Evolutionary conservation across 1,140 invertebrate genomes (phyloP), one percentile per base, ranked within the genome.

Genomic region (Drosophila santomea): DNA sequence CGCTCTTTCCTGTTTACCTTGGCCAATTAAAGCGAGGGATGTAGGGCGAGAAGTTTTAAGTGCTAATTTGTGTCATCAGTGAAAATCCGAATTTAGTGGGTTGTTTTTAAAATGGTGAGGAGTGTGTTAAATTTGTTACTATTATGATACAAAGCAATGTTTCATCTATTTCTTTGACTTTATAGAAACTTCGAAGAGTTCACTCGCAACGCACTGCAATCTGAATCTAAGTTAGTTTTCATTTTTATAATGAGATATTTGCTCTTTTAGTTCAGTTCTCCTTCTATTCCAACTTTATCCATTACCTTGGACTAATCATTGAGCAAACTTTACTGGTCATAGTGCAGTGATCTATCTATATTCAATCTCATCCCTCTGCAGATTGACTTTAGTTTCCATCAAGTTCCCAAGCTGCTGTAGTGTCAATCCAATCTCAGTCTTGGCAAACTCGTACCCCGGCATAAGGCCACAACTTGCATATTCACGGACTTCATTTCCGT

Each of bases 401-500:
- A 72, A 73, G 41, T 57, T 57, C 38, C 43, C 35, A 25, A 56
- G 50, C 62, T 8, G 10, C 32, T 51, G 0, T 32, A 32, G 44
- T 47, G 36, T 25, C 11, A 43, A 68, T 51, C 67, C 41, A 15
- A 48, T 47, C 15, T 8, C 4, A 44, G 38, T 7, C 38, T 14
- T 15, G 20, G 17, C 66, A 36, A 25, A 17, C 25, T 14, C 20
- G 25, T 28, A 7, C 36, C 7, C 10, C 28, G 14, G 2, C 28
- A 3, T 12, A 39, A 39, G 14, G 11, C 38, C 38, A 20, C 14
- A 52, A 51, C 39, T 60, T 52, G 52, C 71, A 75, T 66, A 59
- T 78, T 64, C 57, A 74, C 48, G 50, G 57, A 66, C 63, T 86
- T 67, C 58, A 86, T 75, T 86, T 78, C 82, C 68, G 61, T 74